These are phyloP conservation scores for Pyrgilauda ruficollis DNA, from an alignment of 2,113 vertebrate genomes.

Conservation along the genomic window DNA sequence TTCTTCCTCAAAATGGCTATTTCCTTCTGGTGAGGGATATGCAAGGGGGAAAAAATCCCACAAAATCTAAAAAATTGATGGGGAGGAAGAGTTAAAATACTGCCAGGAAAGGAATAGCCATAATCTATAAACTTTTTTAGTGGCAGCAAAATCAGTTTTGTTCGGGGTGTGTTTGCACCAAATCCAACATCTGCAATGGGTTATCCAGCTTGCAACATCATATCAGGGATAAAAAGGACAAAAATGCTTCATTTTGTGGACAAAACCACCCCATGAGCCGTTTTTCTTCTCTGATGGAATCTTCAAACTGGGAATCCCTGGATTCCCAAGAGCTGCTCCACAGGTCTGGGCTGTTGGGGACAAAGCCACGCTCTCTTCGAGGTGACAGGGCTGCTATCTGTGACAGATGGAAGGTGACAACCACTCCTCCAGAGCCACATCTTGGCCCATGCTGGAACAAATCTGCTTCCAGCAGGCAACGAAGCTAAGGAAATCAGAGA, in stretches of 20 bases:
- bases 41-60: not conserved
- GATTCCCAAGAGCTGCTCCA: not conserved
- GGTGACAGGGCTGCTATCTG: not conserved
- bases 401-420: not conserved
- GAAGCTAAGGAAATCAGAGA: conserved; percentile 14
- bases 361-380: rapidly evolving
- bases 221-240: not conserved
- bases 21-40: not conserved
- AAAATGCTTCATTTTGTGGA: not conserved
- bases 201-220: rapidly evolving
- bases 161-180: rapidly evolving
- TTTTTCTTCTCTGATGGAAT: not conserved
- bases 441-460: not conserved
- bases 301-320: not conserved
- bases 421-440: not conserved
- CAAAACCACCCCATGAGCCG: rapidly evolving
- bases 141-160: not conserved
- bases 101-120: not conserved
- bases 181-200: rapidly evolving
- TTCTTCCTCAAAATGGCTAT: not conserved
- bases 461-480: not conserved
- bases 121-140: not conserved
- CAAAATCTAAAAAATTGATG: not conserved
- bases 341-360: not conserved
- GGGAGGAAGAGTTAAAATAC: not conserved